Base-by-base conservation (phyloP, 2,797 vertebrate genomes). In the Poecilia velifera region DNA sequence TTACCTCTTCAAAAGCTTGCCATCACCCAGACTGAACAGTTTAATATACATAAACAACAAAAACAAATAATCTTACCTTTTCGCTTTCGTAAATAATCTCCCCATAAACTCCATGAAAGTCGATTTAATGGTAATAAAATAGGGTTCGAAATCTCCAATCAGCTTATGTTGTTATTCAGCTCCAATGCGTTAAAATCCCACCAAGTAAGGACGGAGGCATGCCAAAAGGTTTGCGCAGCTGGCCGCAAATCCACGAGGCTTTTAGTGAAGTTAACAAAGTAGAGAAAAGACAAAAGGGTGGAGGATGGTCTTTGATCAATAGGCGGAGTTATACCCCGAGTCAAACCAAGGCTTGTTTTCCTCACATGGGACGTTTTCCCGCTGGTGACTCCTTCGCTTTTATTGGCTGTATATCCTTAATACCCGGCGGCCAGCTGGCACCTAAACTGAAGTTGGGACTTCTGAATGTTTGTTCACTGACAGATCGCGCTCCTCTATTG, bases 301-400 rank as follows among this genome's bases (percentile, higher is more conserved):
- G 91, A 93, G 94, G 93, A 92, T 90, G 92, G 91, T 89, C 92
- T 93, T 87, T 92, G 93, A 94, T 93, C 93, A 89, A 92, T 90
- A 94, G 94, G 94, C 93, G 94, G 94, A 91, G 94, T 93, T 91
- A 90, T 82, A 78, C 82, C 79, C 83, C 77, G 74, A 73, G 82
- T 78, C 83, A 62, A 39, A 82, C 79, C 83, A 49, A 39, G 5
- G 80, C 86, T 82, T 72, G 81, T 80, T 87, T 83, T 86, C 84
- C 73, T 25, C 85, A 76, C 86, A 82, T 84, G 83, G 76, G 79
- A 87, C 80, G 53, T 87, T 86, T 82, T 85, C 77, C 76, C 81
- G 76, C 76, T 83, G 84, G 36, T 72, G 72, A 72, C 47, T 82
- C 81, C 87, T 71, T 86, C 73, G 55, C 64, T 80, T 83, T 85